Conservation (phyloP, 1,140 invertebrate genomes). For the Drosophila setifemur region DNA sequence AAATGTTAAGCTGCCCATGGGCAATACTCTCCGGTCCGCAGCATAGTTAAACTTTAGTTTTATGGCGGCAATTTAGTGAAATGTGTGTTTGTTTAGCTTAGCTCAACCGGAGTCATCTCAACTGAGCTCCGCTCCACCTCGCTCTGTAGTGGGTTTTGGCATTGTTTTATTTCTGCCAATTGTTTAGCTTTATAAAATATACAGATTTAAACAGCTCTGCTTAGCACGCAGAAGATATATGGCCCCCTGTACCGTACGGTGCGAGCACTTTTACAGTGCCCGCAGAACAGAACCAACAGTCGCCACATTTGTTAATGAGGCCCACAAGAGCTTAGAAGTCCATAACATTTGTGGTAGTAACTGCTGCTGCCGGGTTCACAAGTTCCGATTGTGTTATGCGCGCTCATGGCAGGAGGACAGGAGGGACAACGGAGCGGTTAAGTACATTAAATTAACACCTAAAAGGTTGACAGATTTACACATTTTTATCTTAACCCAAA, state of each 20-base stretch:
- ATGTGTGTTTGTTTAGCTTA: conserved; percentile 57
- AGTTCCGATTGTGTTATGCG: conserved; percentile 1
- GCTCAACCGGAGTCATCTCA: conserved; percentile 32
- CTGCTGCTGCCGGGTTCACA: conserved; percentile 2
- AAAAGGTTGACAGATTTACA: conserved; percentile 60
- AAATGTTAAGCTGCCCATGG: conserved; percentile 50
- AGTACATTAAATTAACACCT: conserved; percentile 61
- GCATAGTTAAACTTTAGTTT: conserved; percentile 77
- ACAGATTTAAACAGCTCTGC: conserved; percentile 55
- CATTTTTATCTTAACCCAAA: conserved; percentile 50
- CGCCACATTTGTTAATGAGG: conserved; percentile 50
- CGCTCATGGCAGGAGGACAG: conserved; percentile 1
- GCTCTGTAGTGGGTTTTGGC: conserved; percentile 22
- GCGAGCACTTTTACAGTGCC: conserved; percentile 1
- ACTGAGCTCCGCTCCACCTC: conserved; percentile 23
- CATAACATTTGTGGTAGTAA: conserved; percentile 48
- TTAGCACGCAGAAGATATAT: conserved; percentile 57
- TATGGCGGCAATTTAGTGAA: conserved; percentile 77
- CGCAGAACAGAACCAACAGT: conserved; percentile 17
- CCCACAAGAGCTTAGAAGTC: conserved; percentile 53
- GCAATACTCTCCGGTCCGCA: conserved; percentile 33
- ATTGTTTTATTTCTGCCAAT: conserved; percentile 75
- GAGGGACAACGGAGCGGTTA: conserved; percentile 7
- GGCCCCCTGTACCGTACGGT: conserved; percentile 14
- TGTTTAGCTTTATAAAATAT: conserved; percentile 65